Evolutionary conservation across 1,140 invertebrate genomes (phyloP).

Genomic region (Camponotus floridanus): DNA sequence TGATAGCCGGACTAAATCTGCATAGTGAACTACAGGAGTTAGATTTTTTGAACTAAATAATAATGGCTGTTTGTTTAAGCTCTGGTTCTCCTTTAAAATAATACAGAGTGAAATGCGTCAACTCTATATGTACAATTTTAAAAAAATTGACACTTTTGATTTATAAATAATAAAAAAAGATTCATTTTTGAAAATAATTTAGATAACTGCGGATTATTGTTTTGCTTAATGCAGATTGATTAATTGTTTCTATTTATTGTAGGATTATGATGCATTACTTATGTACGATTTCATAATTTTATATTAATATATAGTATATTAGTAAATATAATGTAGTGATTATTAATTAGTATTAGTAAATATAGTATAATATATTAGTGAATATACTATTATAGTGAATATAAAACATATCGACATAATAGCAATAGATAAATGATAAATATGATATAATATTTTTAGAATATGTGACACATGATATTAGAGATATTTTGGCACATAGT

Average conservation of each 20-base stretch:
- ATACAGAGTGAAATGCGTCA: no score
- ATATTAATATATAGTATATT: no score
- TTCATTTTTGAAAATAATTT: neutral
- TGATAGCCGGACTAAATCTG: neutral
- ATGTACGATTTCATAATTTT: neutral
- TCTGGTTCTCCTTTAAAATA: no score
- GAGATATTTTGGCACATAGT: no score
- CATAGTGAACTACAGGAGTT: neutral
- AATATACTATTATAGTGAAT: no score
- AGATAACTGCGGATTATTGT: neutral
- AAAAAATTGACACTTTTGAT: neutral
- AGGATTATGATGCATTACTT: neutral
- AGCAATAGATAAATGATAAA: neutral
- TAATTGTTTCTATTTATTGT: neutral
- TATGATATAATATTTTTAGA: no score
- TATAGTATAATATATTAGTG: no score
- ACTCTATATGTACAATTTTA: neutral
- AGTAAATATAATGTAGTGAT: no score
- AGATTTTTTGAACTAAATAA: neutral
- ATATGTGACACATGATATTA: no score
- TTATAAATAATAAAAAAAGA: no score
- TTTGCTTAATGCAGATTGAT: neutral
- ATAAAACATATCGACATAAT: neutral
- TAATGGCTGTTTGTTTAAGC: no score
- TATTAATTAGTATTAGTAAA: no score